These are phyloP conservation scores for Raja brachyura DNA, from an alignment of 2,113 vertebrate genomes.

Conservation along the genomic window DNA sequence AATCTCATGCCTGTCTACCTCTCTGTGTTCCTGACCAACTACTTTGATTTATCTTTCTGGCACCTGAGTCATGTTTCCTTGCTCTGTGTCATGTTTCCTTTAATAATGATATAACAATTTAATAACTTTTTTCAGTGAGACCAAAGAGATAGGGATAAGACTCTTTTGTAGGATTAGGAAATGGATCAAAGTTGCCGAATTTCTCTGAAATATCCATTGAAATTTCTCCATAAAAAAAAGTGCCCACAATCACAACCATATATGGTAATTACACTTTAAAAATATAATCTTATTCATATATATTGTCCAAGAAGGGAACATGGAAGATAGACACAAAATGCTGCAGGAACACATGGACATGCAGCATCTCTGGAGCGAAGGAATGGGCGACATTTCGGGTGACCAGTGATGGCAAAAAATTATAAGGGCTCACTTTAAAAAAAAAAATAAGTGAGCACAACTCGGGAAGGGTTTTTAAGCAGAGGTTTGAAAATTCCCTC, in stretches of 20 bases:
- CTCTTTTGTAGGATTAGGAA: not conserved
- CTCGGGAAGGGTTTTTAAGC: not conserved
- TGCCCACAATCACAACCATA: not conserved
- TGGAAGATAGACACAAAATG: too few relatives aligned
- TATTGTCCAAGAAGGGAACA: conserved; percentile 6
- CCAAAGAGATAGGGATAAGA: not conserved
- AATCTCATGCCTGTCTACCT: not conserved
- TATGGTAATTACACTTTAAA: not conserved
- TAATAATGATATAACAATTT: not conserved
- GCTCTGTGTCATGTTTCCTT: not conserved
- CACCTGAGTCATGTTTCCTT: not conserved
- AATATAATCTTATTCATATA: not conserved
- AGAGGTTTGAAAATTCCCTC: not conserved
- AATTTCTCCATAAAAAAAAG: not conserved
- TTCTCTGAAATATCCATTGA: not conserved
- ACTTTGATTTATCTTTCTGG: not conserved
- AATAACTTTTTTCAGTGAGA: not conserved
- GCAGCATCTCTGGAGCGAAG: too few relatives aligned
- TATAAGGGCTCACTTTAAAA: not conserved
- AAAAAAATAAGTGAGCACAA: not conserved
- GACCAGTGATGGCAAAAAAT: not conserved
- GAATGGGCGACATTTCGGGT: too few relatives aligned
- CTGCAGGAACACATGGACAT: too few relatives aligned
- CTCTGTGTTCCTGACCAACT: not conserved
- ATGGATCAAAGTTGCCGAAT: not conserved